These are phyloP conservation scores for Urocyon cinereoargenteus DNA, from an alignment of 2,797 vertebrate species.

Conservation along the genomic window DNA sequence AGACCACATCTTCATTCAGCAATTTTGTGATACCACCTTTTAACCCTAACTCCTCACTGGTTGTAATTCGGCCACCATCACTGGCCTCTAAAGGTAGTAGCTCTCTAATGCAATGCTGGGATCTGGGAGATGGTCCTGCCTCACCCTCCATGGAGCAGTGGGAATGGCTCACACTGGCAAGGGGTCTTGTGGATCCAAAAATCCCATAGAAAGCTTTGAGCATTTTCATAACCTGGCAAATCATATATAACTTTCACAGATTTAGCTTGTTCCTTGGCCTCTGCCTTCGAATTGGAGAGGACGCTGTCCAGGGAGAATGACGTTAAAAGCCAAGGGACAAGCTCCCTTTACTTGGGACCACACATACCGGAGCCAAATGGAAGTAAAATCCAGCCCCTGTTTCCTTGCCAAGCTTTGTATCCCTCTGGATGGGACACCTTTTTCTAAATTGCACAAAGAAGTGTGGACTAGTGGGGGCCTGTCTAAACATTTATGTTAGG, in stretches of 20 bases:
- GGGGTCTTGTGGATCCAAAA: background rate
- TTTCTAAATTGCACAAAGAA: conserved; percentile 51
- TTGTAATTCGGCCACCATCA: background rate
- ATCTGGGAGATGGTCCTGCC: background rate
- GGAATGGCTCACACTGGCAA: background rate
- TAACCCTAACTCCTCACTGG: background rate
- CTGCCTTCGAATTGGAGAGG: background rate
- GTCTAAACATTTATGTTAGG: background rate
- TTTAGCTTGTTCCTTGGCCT: background rate
- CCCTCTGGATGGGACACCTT: background rate
- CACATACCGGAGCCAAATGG: background rate
- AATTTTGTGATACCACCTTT: background rate
- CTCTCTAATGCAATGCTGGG: background rate
- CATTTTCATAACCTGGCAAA: background rate
- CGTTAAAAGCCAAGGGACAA: background rate
- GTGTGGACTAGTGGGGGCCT: no score
- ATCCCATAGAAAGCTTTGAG: background rate
- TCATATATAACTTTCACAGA: background rate
- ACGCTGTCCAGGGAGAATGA: background rate
- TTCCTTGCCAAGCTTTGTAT: background rate
- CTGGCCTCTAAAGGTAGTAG: background rate
- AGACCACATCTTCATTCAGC: background rate
- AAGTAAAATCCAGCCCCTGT: background rate
- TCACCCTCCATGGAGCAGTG: background rate
- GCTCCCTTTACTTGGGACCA: background rate